phyloP scores from a whole-genome alignment of 2,888 invertebrate species.

The Andrena praecox region DNA sequence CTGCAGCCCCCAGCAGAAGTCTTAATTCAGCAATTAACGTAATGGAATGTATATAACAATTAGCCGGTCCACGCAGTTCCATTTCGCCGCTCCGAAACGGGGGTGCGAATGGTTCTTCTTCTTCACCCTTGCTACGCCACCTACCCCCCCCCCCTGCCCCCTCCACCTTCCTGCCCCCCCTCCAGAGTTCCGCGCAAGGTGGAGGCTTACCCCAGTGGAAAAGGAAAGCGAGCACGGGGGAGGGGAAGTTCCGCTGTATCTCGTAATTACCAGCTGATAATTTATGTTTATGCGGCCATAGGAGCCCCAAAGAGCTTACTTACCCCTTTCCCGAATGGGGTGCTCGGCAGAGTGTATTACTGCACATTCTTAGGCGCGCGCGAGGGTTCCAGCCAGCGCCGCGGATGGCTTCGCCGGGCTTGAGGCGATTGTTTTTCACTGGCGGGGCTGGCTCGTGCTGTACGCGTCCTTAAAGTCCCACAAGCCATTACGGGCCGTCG shows the following conservation, averaged over 20 bases:
- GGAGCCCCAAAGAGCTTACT: constrained; percentile 79
- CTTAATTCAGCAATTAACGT: constrained; percentile 85
- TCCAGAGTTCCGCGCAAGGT: constrained; percentile 35
- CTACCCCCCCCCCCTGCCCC: not conserved
- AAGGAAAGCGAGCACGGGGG: constrained; percentile 65
- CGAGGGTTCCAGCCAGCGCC: constrained; percentile 60
- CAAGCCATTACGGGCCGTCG: constrained; percentile 80
- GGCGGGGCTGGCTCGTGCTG: constrained; percentile 70
- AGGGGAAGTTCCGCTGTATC: constrained; percentile 78
- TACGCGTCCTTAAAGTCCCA: constrained; percentile 80
- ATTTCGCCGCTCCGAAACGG: constrained; percentile 75
- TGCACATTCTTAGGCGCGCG: constrained; percentile 81
- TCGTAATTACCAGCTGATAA: constrained; percentile 85
- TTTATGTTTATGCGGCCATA: constrained; percentile 84
- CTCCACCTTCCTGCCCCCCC: too few species aligned
- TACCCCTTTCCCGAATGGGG: constrained; percentile 79
- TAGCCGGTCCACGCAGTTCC: constrained; percentile 78
- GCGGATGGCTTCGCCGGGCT: constrained; percentile 58
- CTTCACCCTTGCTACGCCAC: constrained; percentile 41
- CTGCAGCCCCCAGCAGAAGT: constrained; percentile 77
- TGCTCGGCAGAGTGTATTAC: constrained; percentile 81
- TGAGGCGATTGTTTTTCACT: constrained; percentile 58
- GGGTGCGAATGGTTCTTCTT: constrained; percentile 64
- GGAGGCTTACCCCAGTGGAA: constrained; percentile 65
- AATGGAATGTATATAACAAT: constrained; percentile 85